phyloP scores from a whole-genome alignment of 2,888 invertebrate genomes.

The Cantharis rustica region DNA sequence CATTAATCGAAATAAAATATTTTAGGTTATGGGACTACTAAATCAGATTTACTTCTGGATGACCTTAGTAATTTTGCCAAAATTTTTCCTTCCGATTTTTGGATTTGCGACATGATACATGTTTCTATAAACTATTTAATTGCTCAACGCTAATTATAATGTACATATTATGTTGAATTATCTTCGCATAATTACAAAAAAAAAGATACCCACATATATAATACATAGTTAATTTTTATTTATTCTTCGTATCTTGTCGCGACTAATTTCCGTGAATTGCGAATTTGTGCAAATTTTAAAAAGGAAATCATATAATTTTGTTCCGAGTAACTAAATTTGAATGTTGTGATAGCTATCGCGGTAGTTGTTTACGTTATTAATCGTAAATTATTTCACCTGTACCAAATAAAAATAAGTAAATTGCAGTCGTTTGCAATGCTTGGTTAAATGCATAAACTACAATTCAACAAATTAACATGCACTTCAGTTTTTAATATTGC shows the following conservation, averaged over 20 bases:
- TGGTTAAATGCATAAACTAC: neutral
- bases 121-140: neutral
- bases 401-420: neutral
- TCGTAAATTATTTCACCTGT: neutral
- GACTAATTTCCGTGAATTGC: slow-evolving; percentile 21
- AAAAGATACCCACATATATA: neutral
- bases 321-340: slow-evolving; percentile 4
- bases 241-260: slow-evolving; percentile 24
- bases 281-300: slow-evolving; percentile 20
- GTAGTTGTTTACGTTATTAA: neutral
- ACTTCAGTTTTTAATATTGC: neutral
- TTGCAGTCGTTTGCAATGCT: neutral
- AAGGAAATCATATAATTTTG: slow-evolving; percentile 11
- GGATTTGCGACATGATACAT: too few species aligned
- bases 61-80: neutral
- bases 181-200: neutral
- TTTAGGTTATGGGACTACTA: neutral
- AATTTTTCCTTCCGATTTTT: neutral
- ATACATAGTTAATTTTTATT: neutral
- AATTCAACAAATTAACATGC: neutral
- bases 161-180: neutral
- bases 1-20: neutral
- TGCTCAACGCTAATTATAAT: neutral
- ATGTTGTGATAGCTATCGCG: neutral
- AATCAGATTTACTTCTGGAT: neutral